Base-by-base conservation (phyloP, 2,888 invertebrate species). In the Lasioglossum oenotherae region DNA sequence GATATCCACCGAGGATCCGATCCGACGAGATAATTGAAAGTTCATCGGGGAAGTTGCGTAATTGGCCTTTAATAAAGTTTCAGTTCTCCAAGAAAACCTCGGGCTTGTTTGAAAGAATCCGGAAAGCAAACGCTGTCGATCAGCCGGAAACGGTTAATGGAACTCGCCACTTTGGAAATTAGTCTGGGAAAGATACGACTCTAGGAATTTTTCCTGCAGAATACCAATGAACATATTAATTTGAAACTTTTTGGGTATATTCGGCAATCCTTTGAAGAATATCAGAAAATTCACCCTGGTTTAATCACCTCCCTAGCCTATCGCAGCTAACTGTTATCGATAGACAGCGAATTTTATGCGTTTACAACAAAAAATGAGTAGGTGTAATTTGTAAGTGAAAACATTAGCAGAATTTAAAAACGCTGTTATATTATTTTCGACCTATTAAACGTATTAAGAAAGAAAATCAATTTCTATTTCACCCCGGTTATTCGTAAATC, bases 21-120 rank as follows among this genome's bases (percentile, higher is more conserved):
- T 72, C 60, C 60, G 60, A 14, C 31, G 8, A n/a, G 49, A 84
- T 82, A 82, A 84, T 84, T 74, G 84, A 81, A 81, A 74, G 84
- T 81, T 84, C 67, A 67, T 74, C 44, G 44, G 38, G 16, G 14
- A 67, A 69, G 73, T 81, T 41, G 77, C 46, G 74, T 84, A 84
- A 81, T 84, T 78, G 77, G 38, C 46, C 27, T 76, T 76, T 57
- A 67, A 80, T 80, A 57, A 64, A 77, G 74, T 74, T 81, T 60
- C 19, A 49, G 69, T 77, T 77, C 49, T 19, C 49, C 8, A n/a
- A 35, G 23, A 60, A 81, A 60, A 74, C 53, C 74, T 78, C 35
- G 19, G 46, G 35, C 14, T 81, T 67, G 81, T 73, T 73, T 27
- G 73, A 80, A 53, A 76, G 64, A 49, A 73, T 57, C 31, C 46